These are phyloP conservation scores for Eulithis testata DNA, from an alignment of 2,888 invertebrate genomes.

Conservation along the genomic window DNA sequence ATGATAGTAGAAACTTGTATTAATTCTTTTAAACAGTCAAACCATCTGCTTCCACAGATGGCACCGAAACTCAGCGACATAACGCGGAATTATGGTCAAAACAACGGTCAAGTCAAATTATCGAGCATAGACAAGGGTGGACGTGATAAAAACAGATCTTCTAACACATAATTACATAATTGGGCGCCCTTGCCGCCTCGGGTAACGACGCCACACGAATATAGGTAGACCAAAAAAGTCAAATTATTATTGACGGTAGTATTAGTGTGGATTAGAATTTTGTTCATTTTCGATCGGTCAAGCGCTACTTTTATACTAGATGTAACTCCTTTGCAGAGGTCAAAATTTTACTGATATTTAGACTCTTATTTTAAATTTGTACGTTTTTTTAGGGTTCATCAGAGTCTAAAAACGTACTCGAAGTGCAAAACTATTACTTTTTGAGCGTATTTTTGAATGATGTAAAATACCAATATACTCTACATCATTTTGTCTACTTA, in stretches of 20 bases:
- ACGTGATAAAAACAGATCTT: constrained; percentile 84
- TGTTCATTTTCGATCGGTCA: no score
- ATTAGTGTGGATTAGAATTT: constrained; percentile 47
- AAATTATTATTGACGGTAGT: constrained; percentile 53
- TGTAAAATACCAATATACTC: no score
- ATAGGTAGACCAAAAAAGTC: constrained; percentile 72
- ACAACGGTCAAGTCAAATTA: constrained; percentile 77
- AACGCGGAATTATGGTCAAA: constrained; percentile 74
- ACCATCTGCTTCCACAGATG: constrained; percentile 34
- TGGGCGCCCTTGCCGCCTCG: constrained; percentile 74
- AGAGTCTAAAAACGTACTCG: no score
- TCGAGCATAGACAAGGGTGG: constrained; percentile 82
- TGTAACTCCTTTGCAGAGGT: no score
- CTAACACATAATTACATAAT: constrained; percentile 85
- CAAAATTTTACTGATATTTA: no score
- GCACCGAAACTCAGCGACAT: constrained; percentile 46
- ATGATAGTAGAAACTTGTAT: not conserved
- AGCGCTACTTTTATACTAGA: no score
- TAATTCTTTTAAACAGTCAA: not conserved
- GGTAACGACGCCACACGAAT: constrained; percentile 80
- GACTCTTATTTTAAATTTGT: no score
- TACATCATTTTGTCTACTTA: no score
- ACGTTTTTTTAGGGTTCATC: no score
- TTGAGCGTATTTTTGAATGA: no score
- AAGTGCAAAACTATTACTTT: no score